Conservation (phyloP, 2,888 invertebrate genomes). For the Leptopilina myrica region DNA sequence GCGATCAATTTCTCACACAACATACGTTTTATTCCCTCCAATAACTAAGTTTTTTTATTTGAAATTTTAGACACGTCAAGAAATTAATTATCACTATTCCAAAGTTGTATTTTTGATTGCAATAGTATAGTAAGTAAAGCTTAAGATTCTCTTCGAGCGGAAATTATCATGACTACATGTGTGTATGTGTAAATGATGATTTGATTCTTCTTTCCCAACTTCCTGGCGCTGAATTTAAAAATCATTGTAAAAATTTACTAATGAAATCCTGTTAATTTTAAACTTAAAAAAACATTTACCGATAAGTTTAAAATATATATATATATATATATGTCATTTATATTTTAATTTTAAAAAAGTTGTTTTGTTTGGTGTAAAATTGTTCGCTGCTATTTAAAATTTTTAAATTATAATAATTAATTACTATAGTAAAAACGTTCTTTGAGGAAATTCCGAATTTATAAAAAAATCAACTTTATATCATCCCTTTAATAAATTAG, state of each 20-base stretch:
- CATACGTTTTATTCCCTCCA: background rate
- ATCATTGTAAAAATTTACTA: background rate
- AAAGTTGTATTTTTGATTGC: background rate
- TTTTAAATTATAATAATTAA: no score
- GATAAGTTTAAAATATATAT: no score
- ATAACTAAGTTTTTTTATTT: background rate
- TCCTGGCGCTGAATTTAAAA: background rate
- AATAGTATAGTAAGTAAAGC: background rate
- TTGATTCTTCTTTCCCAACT: background rate
- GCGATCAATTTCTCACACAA: conserved; percentile 5
- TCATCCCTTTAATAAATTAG: no score
- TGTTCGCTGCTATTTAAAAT: no score
- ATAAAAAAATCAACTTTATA: no score
- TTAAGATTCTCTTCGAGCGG: background rate
- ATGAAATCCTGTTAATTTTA: no score
- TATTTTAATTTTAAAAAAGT: no score
- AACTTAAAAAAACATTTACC: no score
- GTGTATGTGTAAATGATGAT: background rate
- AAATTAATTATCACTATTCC: background rate
- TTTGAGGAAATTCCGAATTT: no score
- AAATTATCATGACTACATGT: background rate
- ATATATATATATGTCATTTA: no score
- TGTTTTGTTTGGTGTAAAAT: no score
- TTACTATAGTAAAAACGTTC: no score
- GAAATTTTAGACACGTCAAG: background rate